A percentile compares a stretch with the other conserved stretches of the same genome.
Conservation (phyloP, 2,113 vertebrate species). For the Erythrolamprus reginae region DNA sequence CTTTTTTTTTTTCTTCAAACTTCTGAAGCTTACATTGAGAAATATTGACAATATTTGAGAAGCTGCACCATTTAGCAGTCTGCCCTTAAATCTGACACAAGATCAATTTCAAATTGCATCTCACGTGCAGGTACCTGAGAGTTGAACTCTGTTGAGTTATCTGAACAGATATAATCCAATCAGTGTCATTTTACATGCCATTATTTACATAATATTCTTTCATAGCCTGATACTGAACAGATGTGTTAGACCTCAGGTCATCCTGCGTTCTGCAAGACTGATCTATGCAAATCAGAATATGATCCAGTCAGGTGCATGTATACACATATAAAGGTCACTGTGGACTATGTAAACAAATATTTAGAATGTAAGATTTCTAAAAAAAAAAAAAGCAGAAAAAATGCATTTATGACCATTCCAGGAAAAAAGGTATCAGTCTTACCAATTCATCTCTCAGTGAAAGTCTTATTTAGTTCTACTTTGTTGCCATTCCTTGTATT, state of each 20-base stretch:
- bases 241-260: not conserved
- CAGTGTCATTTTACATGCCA: not conserved
- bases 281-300: not conserved
- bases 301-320: not conserved
- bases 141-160: not conserved
- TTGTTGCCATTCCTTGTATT: not conserved
- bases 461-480: constrained; percentile 14
- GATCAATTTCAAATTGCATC: not conserved
- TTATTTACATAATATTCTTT: not conserved
- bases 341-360: not conserved
- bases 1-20: not conserved
- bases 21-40: constrained; percentile 2
- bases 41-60: constrained; percentile 14
- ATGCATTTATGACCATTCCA: not conserved
- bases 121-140: not conserved
- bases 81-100: constrained; percentile 5
- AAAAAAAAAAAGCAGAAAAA: not conserved
- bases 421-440: not conserved
- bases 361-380: rapidly evolving
- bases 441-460: constrained; percentile 21
- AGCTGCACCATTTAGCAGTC: constrained; percentile 17
- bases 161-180: not conserved
- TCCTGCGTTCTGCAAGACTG: not conserved
- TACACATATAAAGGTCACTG: not conserved
- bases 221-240: not conserved